Evolutionary conservation across 2,888 invertebrate species (phyloP).

Genomic region (Amiota communis): DNA sequence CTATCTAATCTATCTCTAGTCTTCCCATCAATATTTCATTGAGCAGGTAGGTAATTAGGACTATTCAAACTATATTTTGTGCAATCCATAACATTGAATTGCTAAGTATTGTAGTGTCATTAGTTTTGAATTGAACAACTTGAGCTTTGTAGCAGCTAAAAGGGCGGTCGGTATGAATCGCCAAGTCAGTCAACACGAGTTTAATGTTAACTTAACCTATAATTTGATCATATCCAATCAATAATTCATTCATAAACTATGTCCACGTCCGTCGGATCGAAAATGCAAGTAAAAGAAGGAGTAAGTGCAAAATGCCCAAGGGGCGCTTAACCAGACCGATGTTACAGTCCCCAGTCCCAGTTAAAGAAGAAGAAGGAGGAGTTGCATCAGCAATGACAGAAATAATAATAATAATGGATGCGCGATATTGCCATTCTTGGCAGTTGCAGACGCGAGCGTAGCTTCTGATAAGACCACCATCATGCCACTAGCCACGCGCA

Average conservation of each 20-base stretch:
- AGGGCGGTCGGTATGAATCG: too few species aligned
- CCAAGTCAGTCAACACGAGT: slow-evolving; percentile 56
- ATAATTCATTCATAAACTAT: slow-evolving; percentile 56
- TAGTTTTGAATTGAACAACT: too few species aligned
- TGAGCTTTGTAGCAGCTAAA: too few species aligned
- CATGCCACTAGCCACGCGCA: slow-evolving; percentile 31
- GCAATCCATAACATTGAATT: too few species aligned
- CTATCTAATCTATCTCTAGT: too few species aligned
- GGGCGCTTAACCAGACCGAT: slow-evolving; percentile 47
- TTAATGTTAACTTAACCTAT: slow-evolving; percentile 64
- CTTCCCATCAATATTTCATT: too few species aligned
- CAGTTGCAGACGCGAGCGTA: slow-evolving; percentile 61
- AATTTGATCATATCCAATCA: slow-evolving; percentile 66
- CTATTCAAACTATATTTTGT: too few species aligned
- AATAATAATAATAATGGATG: slow-evolving; percentile 59
- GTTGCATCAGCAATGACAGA: slow-evolving; percentile 35
- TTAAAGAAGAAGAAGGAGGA: slow-evolving; percentile 1
- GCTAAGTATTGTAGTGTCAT: too few species aligned
- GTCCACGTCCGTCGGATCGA: not conserved
- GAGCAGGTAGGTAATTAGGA: too few species aligned
- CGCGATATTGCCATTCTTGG: slow-evolving; percentile 65
- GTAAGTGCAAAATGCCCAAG: slow-evolving; percentile 56
- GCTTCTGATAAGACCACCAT: slow-evolving; percentile 73
- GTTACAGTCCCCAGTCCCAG: not conserved
- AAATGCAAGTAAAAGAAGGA: slow-evolving; percentile 2